Evolutionary conservation across 2,113 vertebrate species (phyloP).

Genomic region (Geococcyx californianus): DNA sequence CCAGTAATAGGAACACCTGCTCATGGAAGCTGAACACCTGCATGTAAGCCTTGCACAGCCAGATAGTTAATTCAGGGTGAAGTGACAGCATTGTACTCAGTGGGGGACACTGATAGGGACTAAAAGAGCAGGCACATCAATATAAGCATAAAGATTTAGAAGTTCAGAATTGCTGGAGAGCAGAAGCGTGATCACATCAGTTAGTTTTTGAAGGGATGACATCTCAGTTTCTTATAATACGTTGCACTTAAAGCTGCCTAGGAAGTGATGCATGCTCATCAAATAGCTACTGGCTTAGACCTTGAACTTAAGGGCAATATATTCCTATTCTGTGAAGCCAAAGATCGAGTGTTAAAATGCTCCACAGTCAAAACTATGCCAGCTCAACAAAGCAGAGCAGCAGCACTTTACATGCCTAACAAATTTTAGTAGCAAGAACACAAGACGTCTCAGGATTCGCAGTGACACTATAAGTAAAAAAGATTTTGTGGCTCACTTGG

Average conservation of each 20-base stretch:
- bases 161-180: background rate
- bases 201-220: background rate
- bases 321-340: background rate
- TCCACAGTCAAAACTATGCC: background rate
- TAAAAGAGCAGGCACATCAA: background rate
- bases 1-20: background rate
- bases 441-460: background rate
- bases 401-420: background rate
- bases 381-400: background rate
- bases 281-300: background rate
- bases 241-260: background rate
- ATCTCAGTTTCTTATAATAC: background rate
- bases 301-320: background rate
- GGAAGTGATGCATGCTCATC: background rate
- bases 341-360: background rate
- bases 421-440: background rate
- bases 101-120: background rate
- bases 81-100: background rate
- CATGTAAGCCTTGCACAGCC: background rate
- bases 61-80: background rate
- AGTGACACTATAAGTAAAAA: background rate
- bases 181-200: background rate
- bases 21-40: background rate
- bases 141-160: background rate
- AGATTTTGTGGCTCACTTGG: background rate